Base-by-base conservation (phyloP, 1,140 invertebrate species). In the Ridgeia piscesae region DNA sequence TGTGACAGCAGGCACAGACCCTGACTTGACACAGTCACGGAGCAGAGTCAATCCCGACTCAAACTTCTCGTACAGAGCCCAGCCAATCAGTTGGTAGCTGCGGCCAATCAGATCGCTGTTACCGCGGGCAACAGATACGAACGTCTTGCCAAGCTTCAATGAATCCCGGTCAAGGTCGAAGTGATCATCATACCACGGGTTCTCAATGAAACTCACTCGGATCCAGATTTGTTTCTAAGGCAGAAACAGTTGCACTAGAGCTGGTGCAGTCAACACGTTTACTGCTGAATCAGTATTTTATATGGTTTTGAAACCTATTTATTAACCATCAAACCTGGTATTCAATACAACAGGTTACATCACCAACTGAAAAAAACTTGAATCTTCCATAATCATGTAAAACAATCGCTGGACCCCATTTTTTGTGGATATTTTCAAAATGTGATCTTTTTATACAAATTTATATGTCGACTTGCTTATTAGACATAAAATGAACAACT, bases 121-220 rank as follows among this genome's bases (percentile, higher is more conserved):
- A 0, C 97, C 94, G 21, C 88, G 50, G 33, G 92, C 50, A 97
- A 97, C 94, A 96, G 97, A 88, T 95, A 96, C 93, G 31, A 99
- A 95, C 0, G 98, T 98, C 96, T 99, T 99, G 8, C 98, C 98
- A 89, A 97, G 96, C 48, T 98, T 95, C 95, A 97, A 96, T 88
- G 96, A 95, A 14, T 97, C 96, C 94, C 98, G 97, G 92, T 95
- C 96, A 6, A 98, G 95, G 96, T 98, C 98, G 96, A 98, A 98
- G 96, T 99, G 98, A 95, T 98, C 97, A 96, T 99, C 98, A 96
- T 97, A 97, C 95, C 96, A 98, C 4, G 97, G 97, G 95, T 99
- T 98, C 94, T 97, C 97, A 50, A 99, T 93, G 42, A 48, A 91
- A 35, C 33, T 14, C 42, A 91, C 91, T 0, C 35, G 33, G 89